phyloP scores from a whole-genome alignment of 2,888 invertebrate genomes.

The Acrobasis consociella region DNA sequence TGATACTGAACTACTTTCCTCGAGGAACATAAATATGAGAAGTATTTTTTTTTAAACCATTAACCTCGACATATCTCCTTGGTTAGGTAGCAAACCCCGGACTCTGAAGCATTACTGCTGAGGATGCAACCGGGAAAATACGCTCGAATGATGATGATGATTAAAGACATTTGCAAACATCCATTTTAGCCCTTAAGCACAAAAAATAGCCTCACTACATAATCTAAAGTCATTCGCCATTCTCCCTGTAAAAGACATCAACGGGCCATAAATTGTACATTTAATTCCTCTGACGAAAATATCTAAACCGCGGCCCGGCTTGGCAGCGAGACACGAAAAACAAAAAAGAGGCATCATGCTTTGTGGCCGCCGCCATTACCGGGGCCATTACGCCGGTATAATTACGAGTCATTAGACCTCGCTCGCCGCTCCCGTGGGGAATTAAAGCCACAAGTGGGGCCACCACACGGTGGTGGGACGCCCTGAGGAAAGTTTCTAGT shows the following conservation, averaged over 20 bases:
- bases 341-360: conserved; percentile 56
- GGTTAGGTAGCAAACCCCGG: no score
- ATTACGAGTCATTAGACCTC: conserved; percentile 75
- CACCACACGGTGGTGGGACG: neutral
- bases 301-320: conserved; percentile 27
- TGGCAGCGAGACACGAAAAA: conserved; percentile 46
- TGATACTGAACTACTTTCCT: no score
- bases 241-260: neutral
- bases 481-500: neutral
- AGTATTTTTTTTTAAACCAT: no score
- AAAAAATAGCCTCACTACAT: neutral
- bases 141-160: no score
- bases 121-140: no score
- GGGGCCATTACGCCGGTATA: conserved; percentile 73
- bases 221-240: neutral
- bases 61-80: no score
- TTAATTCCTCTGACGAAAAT: conserved; percentile 18
- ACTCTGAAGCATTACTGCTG: no score
- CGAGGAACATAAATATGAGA: no score
- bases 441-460: conserved; percentile 27
- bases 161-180: no score
- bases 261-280: conserved; percentile 5
- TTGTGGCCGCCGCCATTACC: conserved; percentile 72
- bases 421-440: conserved; percentile 57
- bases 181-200: no score